Conservation (phyloP, 64 coral and sea anemone species). For the Dendronephthya gigantea region DNA sequence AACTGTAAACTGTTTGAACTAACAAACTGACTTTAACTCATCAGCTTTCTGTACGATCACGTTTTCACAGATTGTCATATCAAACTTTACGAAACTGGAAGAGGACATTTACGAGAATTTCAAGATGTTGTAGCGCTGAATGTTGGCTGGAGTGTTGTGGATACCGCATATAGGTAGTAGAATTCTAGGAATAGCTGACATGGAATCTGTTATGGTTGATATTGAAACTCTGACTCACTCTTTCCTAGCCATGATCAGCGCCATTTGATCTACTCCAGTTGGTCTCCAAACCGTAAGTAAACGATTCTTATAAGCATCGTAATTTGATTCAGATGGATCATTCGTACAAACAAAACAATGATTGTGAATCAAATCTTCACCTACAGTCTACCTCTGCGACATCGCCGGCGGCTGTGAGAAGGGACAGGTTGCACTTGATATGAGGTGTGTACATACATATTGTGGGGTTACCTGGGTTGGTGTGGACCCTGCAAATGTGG, state of each 20-base stretch:
- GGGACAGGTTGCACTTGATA: conserved; percentile 52
- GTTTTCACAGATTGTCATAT: conserved; percentile 54
- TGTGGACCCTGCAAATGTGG: too few relatives aligned
- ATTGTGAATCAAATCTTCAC: neutral
- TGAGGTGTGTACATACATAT: conserved; percentile 50
- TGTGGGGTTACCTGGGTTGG: neutral
- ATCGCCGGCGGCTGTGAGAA: conserved; percentile 73
- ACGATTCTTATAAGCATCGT: too few relatives aligned
- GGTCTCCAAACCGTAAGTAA: conserved; percentile 82
- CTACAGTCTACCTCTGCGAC: conserved; percentile 92
- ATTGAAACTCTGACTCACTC: neutral
- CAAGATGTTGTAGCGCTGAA: conserved; percentile 62
- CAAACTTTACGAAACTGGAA: conserved; percentile 65
- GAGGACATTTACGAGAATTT: conserved; percentile 61
- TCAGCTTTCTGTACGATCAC: neutral
- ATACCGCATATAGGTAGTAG: conserved; percentile 80
- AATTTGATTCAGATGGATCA: too few relatives aligned
- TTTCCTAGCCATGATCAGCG: conserved; percentile 75
- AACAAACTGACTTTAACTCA: neutral
- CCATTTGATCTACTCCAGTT: conserved; percentile 89
- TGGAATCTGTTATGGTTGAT: neutral
- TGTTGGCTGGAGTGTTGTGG: conserved; percentile 93
- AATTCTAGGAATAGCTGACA: neutral
- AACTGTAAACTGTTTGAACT: neutral
- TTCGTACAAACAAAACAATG: too few relatives aligned